Evolutionary conservation across 2,888 invertebrate genomes (phyloP).

Genomic region (Empis stercorea): DNA sequence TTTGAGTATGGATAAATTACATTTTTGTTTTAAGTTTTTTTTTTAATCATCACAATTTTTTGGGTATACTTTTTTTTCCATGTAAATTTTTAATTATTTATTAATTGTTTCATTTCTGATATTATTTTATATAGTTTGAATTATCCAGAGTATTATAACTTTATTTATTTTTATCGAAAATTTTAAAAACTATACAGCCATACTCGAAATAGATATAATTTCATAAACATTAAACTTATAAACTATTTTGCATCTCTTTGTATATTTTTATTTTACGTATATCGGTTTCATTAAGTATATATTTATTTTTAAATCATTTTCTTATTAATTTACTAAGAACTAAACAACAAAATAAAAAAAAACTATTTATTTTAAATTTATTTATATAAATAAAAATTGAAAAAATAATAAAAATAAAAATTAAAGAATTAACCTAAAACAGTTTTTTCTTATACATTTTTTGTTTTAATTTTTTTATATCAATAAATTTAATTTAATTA

Average conservation of each 20-base stretch:
- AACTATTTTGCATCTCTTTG: background rate
- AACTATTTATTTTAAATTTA: background rate
- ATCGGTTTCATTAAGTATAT: background rate
- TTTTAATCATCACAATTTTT: too few species aligned
- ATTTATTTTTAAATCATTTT: background rate
- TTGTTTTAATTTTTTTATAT: background rate
- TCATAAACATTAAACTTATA: background rate
- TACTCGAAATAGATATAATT: background rate
- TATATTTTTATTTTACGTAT: background rate
- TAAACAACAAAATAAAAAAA: background rate
- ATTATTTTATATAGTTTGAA: too few species aligned
- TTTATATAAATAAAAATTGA: background rate
- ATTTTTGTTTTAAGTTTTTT: too few species aligned
- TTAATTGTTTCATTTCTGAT: too few species aligned
- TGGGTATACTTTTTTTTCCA: too few species aligned
- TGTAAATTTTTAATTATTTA: too few species aligned
- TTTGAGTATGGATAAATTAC: too few species aligned
- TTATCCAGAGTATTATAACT: background rate
- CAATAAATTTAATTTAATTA: background rate
- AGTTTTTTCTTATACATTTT: background rate
- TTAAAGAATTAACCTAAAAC: background rate
- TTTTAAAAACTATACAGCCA: slow-evolving; percentile 1
- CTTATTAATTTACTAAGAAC: background rate
- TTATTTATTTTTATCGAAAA: background rate
- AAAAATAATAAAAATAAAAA: background rate